Evolutionary conservation across 2,113 vertebrate species (phyloP).

Genomic region (Cyphomyrus discorhynchus): DNA sequence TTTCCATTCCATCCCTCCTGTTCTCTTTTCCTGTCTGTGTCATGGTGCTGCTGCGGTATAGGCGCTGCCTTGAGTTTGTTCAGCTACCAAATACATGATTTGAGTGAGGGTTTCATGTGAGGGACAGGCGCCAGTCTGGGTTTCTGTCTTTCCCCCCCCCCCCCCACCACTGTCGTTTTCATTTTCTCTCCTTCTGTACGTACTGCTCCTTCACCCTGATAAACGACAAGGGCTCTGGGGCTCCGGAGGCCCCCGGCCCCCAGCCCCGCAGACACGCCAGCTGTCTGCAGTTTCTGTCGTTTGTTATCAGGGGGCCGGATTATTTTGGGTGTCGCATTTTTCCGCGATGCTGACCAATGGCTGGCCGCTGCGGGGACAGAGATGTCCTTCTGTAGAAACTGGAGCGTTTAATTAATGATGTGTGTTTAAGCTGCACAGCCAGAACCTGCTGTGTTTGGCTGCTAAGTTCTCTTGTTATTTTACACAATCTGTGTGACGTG

Average conservation of each 20-base stretch:
- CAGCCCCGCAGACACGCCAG: not conserved
- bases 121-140: slow-evolving; percentile 25
- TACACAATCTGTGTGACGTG: not conserved
- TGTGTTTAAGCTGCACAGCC: not conserved
- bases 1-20: slow-evolving; percentile 36
- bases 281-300: not conserved
- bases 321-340: not conserved
- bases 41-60: slow-evolving; percentile 6
- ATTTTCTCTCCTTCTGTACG: slow-evolving; percentile 29
- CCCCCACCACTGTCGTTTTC: not conserved
- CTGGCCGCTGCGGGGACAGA: not conserved
- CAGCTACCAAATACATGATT: slow-evolving; percentile 31
- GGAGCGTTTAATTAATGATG: not conserved
- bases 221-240: not conserved
- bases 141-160: slow-evolving; percentile 4
- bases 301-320: not conserved
- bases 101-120: slow-evolving; percentile 44
- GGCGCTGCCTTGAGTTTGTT: slow-evolving; percentile 35
- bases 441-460: not conserved
- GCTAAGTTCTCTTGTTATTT: not conserved
- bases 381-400: not conserved
- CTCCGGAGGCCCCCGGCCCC: slow-evolving; percentile 9
- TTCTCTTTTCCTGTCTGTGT: not conserved
- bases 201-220: not conserved
- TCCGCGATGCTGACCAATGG: not conserved